Evolutionary conservation across 2,113 vertebrate species (phyloP).

Genomic region (Propithecus coquereli): DNA sequence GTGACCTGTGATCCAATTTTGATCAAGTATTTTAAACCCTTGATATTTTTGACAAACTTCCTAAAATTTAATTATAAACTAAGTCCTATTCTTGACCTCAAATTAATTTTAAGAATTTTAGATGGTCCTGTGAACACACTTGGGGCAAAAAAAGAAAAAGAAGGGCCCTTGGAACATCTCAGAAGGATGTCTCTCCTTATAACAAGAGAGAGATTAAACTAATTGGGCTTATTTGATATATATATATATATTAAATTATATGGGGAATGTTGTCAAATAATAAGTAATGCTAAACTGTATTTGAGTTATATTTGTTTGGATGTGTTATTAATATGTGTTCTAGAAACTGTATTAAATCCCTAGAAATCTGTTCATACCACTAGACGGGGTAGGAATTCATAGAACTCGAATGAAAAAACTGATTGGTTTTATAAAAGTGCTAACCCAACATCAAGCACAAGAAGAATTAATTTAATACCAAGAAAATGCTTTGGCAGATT

Average conservation of each 20-base stretch:
- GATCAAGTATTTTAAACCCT: neutral
- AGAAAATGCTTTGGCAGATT: neutral
- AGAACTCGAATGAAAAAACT: neutral
- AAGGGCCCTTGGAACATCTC: neutral
- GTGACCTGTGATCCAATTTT: neutral
- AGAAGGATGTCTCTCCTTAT: neutral
- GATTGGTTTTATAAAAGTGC: neutral
- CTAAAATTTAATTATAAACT: neutral
- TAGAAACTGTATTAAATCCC: neutral
- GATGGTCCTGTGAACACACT: too few relatives aligned
- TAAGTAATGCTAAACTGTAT: neutral
- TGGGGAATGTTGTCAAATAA: neutral
- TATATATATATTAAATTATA: neutral
- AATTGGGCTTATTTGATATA: neutral
- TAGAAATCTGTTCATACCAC: neutral
- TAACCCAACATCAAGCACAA: neutral
- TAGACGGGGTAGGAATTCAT: neutral
- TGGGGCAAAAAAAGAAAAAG: too few relatives aligned
- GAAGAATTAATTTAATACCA: neutral
- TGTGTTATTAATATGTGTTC: neutral
- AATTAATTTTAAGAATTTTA: neutral
- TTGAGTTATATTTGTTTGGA: neutral
- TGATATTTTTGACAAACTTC: neutral
- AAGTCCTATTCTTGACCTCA: neutral
- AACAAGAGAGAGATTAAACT: neutral